phyloP scores from a whole-genome alignment of 2,797 vertebrate species.

The Malacoctenus gilli region DNA sequence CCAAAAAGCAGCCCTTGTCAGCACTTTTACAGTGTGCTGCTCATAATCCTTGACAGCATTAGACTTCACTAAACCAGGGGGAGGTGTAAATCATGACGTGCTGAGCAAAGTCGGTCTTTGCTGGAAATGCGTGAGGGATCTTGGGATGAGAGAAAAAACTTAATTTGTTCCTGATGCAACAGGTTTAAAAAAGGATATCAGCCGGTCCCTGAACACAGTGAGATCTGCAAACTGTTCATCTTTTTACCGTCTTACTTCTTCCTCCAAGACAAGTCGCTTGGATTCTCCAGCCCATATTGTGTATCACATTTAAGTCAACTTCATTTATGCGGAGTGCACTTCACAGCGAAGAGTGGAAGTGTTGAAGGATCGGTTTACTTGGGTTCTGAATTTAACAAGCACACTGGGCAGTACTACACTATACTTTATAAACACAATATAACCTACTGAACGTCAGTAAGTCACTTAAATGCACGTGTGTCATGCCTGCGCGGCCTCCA shows the following conservation, averaged over 20 bases:
- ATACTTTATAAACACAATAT: conserved; percentile 27
- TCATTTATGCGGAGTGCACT: conserved; percentile 12
- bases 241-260: not conserved
- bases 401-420: conserved; percentile 9
- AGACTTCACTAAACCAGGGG: not conserved
- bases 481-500: conserved; percentile 1
- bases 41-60: conserved; percentile 1
- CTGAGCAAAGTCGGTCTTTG: not conserved
- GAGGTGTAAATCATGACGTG: conserved; percentile 2
- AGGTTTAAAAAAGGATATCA: not conserved
- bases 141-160: not conserved
- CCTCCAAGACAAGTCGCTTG: not conserved
- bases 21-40: not conserved
- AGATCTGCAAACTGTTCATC: not conserved
- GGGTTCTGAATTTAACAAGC: conserved; percentile 22
- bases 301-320: conserved; percentile 11
- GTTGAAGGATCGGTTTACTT: conserved; percentile 11
- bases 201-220: not conserved
- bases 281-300: not conserved
- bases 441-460: conserved; percentile 20
- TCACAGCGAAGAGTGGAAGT: not conserved
- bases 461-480: not conserved
- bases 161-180: not conserved
- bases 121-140: too few relatives aligned
- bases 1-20: not conserved